Base-by-base conservation (phyloP, 2,113 vertebrate genomes). In the Taurulus bubalis region DNA sequence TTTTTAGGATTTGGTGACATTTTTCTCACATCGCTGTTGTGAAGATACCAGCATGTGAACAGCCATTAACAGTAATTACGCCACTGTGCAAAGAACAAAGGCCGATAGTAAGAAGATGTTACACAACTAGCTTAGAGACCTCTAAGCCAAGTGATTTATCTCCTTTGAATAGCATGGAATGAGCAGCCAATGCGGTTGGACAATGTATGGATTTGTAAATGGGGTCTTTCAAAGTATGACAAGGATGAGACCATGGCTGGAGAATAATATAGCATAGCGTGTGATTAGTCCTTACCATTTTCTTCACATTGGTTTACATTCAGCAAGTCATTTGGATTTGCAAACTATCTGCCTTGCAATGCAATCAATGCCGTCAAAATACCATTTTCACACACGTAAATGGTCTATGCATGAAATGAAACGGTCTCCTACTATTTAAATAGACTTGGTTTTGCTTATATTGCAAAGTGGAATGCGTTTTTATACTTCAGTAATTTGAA, bases 401-500 rank as follows among this genome's bases (percentile, higher is more conserved):
- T 65, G 63, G 51, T 55, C 55, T 79, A 10, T 82, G 77, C 71
- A 77, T 64, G 66, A 80, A 89, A 83, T 67, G 72, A 87, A 88
- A 87, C 74, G 63, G 74, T 45, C 72, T 45, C 58, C 63, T 8
- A 74, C 18, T 22, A 59, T 90, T 86, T 75, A 69, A 84, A 87
- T 71, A 71, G 80, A 80, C 76, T 80, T 12, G 22, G 7, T 78
- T 53, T 70, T 66, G 82, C 87, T 87, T 85, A 70, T 64, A 77
- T 64, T 74, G 82, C 77, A 75, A 84, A 83, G 67, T 53, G 74
- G 82, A 93, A 91, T 75, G 79, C 80, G 76, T 91, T 93, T 60
- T 91, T 87, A 87, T 80, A 88, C 89, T 49, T 84, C 81, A 63
- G 86, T 87, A 71, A 83, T 88, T 90, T 88, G 83, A 84, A 91